A percentile compares a stretch with the other conserved stretches of the same genome.
phyloP scores from a whole-genome alignment of 2,888 invertebrate genomes.

The Erebia aethiops region DNA sequence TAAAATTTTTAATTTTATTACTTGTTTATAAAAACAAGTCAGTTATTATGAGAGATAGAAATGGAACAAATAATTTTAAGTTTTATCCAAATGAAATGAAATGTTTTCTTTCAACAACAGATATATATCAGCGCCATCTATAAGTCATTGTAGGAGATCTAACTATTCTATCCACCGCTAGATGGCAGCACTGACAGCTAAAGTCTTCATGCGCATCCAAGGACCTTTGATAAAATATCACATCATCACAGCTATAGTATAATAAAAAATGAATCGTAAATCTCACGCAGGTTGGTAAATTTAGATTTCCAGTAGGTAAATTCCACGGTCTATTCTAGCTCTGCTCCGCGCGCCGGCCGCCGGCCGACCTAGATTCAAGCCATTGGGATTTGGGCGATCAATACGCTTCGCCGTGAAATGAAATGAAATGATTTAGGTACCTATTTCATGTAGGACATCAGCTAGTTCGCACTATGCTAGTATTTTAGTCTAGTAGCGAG shows the following conservation, averaged over 20 bases:
- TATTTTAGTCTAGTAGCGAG: no score
- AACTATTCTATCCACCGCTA: neutral
- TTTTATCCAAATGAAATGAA: neutral
- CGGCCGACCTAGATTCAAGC: slow-evolving; percentile 41
- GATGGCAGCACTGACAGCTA: slow-evolving; percentile 23
- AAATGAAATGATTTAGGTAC: no score
- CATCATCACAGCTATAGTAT: no score
- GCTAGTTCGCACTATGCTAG: no score
- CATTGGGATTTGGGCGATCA: slow-evolving; percentile 42
- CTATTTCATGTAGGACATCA: no score
- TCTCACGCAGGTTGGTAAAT: neutral
- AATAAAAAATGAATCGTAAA: no score
- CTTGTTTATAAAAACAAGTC: no score
- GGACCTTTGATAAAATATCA: no score
- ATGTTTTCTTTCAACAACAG: neutral
- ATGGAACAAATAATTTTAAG: neutral
- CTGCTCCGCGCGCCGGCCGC: slow-evolving; percentile 33
- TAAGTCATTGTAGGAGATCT: neutral
- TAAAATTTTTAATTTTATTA: no score
- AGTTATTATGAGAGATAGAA: no score
- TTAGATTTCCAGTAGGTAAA: slow-evolving; percentile 25
- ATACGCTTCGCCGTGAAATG: slow-evolving; percentile 20
- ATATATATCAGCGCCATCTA: slow-evolving; percentile 18
- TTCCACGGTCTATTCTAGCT: slow-evolving; percentile 13
- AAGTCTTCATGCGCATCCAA: no score